phyloP scores from a whole-genome alignment of 2,797 vertebrate species.

The Pipistrellus pipistrellus region DNA sequence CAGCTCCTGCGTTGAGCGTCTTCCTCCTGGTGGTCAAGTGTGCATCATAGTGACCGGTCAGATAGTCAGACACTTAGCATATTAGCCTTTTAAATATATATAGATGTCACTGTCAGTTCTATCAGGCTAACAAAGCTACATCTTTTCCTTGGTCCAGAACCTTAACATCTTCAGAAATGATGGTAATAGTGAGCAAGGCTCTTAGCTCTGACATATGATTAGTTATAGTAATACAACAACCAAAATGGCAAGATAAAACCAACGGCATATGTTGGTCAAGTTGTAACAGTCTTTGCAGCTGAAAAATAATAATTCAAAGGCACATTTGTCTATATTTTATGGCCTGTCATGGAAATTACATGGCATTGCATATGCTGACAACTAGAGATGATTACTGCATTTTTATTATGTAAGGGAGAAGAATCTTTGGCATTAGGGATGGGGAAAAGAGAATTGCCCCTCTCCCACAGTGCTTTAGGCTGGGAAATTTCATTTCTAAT shows the following conservation, averaged over 20 bases:
- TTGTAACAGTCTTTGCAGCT: not conserved
- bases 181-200: not conserved
- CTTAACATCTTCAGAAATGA: slow-evolving; percentile 18
- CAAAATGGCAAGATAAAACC: not conserved
- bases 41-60: too few relatives aligned
- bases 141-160: not conserved
- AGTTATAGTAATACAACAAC: not conserved
- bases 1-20: too few relatives aligned
- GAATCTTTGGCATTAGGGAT: not conserved
- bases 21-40: too few relatives aligned
- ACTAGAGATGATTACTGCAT: not conserved
- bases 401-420: slow-evolving; percentile 2
- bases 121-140: too few relatives aligned
- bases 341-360: slow-evolving; percentile 12
- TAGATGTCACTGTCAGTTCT: too few relatives aligned
- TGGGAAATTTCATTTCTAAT: slow-evolving; percentile 15
- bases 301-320: slow-evolving; percentile 47
- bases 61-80: too few relatives aligned
- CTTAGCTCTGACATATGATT: not conserved
- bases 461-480: not conserved
- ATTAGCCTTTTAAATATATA: too few relatives aligned
- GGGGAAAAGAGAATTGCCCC: slow-evolving; percentile 12
- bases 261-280: not conserved
- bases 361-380: not conserved
- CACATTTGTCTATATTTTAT: slow-evolving; percentile 59